Evolutionary conservation across 92 coral and sea anemone genomes (phyloP).

Genomic region (Palythoa caribaeorum): DNA sequence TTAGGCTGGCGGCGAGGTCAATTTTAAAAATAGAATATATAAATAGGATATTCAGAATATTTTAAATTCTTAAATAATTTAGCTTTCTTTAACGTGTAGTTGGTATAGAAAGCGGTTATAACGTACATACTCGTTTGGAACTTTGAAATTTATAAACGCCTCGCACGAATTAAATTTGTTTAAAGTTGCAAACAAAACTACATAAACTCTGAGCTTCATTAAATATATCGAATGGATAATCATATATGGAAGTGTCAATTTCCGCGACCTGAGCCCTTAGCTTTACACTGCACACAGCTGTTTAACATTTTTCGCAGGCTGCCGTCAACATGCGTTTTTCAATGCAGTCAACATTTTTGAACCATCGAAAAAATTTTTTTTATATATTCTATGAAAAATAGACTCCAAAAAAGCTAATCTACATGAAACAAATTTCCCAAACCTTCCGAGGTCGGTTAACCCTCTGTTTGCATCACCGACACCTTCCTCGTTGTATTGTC

Average conservation of each 20-base stretch:
- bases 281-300: background rate
- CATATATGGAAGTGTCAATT: background rate
- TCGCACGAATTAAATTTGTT: background rate
- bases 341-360: background rate
- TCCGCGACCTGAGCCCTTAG: background rate
- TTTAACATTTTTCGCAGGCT: background rate
- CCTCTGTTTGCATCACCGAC: constrained; percentile 70
- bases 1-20: too few species aligned
- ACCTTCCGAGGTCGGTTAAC: constrained; percentile 95
- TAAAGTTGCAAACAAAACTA: background rate
- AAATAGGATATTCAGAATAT: background rate
- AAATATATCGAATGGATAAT: background rate
- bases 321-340: too few species aligned
- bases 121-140: background rate
- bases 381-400: background rate
- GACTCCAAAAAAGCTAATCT: background rate
- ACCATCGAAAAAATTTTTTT: background rate
- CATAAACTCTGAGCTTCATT: background rate
- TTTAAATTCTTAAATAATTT: background rate
- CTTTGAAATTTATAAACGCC: background rate
- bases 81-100: background rate
- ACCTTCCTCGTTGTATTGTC: constrained; percentile 80
- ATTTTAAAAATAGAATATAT: too few species aligned
- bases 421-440: background rate
- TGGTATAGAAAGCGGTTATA: background rate